Conservation (phyloP, 2,113 vertebrate genomes). For the Tenebrosternarchus preto region DNA sequence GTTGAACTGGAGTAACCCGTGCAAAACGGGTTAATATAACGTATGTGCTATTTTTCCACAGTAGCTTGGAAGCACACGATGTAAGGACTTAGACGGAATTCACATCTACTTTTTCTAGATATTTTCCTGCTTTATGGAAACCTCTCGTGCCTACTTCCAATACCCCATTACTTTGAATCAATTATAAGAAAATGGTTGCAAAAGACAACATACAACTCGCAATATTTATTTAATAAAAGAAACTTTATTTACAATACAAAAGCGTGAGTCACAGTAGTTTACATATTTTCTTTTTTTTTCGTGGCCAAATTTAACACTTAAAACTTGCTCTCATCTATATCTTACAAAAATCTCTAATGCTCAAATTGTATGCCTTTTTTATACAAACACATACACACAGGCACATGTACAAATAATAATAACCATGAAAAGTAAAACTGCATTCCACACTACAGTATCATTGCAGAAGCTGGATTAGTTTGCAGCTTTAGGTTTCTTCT, state of each 20-base stretch:
- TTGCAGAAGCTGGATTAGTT: slow-evolving; percentile 45
- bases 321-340: not conserved
- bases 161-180: not conserved
- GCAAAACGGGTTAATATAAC: too few species aligned
- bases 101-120: not conserved
- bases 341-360: not conserved
- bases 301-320: not conserved
- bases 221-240: not conserved
- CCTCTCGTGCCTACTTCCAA: not conserved
- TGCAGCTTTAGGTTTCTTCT: slow-evolving; percentile 88
- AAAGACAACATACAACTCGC: not conserved
- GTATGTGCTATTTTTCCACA: not conserved
- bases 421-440: not conserved
- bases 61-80: not conserved
- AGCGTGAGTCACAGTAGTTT: not conserved
- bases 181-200: not conserved
- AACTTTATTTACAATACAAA: slow-evolving; percentile 38
- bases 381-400: too few species aligned
- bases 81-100: too few species aligned
- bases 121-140: not conserved
- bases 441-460: not conserved
- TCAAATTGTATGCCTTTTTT: too few species aligned
- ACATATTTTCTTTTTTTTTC: not conserved
- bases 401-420: too few species aligned
- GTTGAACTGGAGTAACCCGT: slow-evolving; percentile 13